Conservation (phyloP, 2,888 invertebrate species). For the Phyto melanocephala region DNA sequence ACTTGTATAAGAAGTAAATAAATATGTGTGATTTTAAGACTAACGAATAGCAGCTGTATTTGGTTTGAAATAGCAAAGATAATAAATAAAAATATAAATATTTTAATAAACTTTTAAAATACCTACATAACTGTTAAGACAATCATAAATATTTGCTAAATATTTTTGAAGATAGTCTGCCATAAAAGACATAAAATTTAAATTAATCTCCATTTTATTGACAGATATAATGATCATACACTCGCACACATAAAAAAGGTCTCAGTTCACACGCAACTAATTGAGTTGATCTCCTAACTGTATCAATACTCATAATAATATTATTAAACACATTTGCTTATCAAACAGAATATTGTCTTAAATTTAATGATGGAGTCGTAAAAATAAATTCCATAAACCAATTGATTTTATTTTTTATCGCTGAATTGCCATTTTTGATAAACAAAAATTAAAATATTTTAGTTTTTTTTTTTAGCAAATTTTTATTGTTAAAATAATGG, state of each 20-base stretch:
- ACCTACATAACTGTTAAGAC: too few species aligned
- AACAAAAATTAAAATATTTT: neutral
- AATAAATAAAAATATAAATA: neutral
- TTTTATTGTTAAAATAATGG: neutral
- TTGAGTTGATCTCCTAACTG: neutral
- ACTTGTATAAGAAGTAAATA: neutral
- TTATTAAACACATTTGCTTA: neutral
- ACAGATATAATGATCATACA: too few species aligned
- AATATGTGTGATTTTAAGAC: neutral
- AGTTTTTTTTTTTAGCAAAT: neutral
- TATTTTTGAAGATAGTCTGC: too few species aligned
- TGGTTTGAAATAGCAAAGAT: neutral
- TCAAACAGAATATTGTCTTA: conserved; percentile 15
- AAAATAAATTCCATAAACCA: neutral
- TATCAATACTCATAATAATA: neutral
- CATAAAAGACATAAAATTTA: too few species aligned
- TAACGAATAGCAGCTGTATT: conserved; percentile 22
- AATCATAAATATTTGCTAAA: too few species aligned
- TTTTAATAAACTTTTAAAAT: neutral
- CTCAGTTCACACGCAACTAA: too few species aligned
- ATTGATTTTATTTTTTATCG: neutral
- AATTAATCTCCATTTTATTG: too few species aligned
- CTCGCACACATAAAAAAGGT: too few species aligned
- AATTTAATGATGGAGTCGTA: conserved; percentile 22
- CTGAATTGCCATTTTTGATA: neutral